Evolutionary conservation across 2,797 vertebrate species (phyloP).

Genomic region (Hemibagrus guttatus): DNA sequence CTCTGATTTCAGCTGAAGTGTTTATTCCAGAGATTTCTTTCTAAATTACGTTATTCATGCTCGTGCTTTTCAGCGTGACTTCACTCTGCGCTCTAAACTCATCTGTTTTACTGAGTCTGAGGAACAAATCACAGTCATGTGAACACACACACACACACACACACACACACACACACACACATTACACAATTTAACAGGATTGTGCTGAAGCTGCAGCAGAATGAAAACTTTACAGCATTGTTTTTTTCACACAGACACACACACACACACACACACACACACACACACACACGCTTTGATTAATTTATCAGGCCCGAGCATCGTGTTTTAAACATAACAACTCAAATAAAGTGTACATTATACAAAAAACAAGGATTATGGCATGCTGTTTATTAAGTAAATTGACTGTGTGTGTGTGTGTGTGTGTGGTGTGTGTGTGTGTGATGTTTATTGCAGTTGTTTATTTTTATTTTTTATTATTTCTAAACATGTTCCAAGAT

Average conservation of each 20-base stretch:
- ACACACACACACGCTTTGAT: neutral
- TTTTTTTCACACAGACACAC: neutral
- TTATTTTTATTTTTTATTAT: neutral
- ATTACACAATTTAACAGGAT: slow-evolving; percentile 8
- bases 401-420: neutral
- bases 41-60: neutral
- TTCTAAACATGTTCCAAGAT: neutral
- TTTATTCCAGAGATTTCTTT: neutral
- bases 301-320: neutral
- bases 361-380: neutral
- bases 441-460: neutral
- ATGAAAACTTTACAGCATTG: neutral
- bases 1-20: neutral
- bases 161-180: neutral
- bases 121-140: slow-evolving; percentile 7
- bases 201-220: neutral
- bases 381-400: too few relatives aligned
- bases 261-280: neutral
- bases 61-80: neutral
- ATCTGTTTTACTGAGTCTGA: neutral
- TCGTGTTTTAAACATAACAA: neutral
- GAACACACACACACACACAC: neutral
- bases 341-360: neutral
- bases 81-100: neutral
- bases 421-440: slow-evolving; percentile 4